Evolutionary conservation across 2,888 invertebrate species (phyloP).

Genomic region (Pyralis farinalis): DNA sequence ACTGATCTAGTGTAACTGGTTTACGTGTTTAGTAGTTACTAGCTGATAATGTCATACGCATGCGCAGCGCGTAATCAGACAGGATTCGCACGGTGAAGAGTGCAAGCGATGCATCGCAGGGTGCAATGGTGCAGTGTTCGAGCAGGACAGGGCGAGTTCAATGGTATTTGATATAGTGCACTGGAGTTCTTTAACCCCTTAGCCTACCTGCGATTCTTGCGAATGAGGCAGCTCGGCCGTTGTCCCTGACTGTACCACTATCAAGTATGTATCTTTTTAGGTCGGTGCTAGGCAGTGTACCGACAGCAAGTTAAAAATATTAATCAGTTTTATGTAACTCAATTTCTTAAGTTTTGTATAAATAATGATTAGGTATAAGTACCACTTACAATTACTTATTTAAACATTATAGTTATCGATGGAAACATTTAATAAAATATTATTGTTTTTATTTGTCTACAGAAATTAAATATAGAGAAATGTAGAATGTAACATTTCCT

Average conservation of each 20-base stretch:
- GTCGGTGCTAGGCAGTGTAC: constrained; percentile 62
- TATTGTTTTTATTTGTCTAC: too few species aligned
- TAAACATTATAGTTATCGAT: too few species aligned
- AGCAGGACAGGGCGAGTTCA: constrained; percentile 71
- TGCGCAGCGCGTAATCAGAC: constrained; percentile 74
- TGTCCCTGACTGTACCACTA: constrained; percentile 76
- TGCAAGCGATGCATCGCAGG: constrained; percentile 58
- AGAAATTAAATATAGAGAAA: too few species aligned
- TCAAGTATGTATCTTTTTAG: constrained; percentile 75
- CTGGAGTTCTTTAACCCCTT: constrained; percentile 79
- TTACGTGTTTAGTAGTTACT: constrained; percentile 38
- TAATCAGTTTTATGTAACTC: too few species aligned
- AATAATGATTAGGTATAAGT: too few species aligned
- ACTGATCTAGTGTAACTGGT: constrained; percentile 8
- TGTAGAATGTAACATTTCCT: too few species aligned
- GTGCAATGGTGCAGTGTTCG: constrained; percentile 63
- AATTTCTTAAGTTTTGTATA: too few species aligned
- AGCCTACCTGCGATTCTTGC: constrained; percentile 80
- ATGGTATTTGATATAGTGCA: constrained; percentile 81
- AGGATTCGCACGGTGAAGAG: constrained; percentile 74
- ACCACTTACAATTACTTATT: too few species aligned
- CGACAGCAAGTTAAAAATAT: constrained; percentile 35
- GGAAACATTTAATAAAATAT: too few species aligned
- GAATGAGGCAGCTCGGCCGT: constrained; percentile 78
- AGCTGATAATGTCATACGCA: constrained; percentile 70